Percentiles rank a stretch among this genome's conserved stretches.
Evolutionary conservation across 2,797 vertebrate species (phyloP).

Genomic region (Tenualosa thibaudeaui): DNA sequence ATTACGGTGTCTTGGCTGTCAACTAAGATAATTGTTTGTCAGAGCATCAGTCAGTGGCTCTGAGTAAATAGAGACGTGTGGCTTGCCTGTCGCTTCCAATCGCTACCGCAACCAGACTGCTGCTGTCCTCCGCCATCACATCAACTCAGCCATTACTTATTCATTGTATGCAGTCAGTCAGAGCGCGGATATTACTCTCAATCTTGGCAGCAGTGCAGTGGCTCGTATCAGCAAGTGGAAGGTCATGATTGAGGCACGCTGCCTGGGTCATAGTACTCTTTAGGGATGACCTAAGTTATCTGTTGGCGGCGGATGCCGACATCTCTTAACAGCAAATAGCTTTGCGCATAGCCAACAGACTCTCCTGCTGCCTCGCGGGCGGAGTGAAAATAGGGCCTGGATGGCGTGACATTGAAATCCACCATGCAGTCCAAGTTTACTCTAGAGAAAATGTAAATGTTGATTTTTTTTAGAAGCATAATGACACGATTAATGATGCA

Average conservation of each 20-base stretch:
- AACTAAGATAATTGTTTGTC: constrained; percentile 80
- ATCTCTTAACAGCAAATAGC: constrained; percentile 30
- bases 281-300: constrained; percentile 41
- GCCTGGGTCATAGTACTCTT: constrained; percentile 45
- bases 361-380: neutral
- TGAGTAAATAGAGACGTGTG: constrained; percentile 59
- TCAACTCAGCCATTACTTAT: constrained; percentile 35
- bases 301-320: constrained; percentile 34
- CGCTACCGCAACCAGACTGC: constrained; percentile 47
- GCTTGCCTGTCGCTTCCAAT: constrained; percentile 63
- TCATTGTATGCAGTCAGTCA: constrained; percentile 26
- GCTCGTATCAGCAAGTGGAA: constrained; percentile 30
- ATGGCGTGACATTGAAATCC: neutral
- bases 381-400: neutral
- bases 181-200: constrained; percentile 40
- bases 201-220: constrained; percentile 27
- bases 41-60: constrained; percentile 66
- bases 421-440: neutral
- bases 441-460: neutral
- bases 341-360: neutral
- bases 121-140: constrained; percentile 51
- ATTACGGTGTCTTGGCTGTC: constrained; percentile 78
- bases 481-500: neutral
- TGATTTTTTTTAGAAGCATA: neutral
- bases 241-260: constrained; percentile 43